These are phyloP conservation scores for Germaria angustata DNA, from an alignment of 2,888 invertebrate species.

Conservation along the genomic window DNA sequence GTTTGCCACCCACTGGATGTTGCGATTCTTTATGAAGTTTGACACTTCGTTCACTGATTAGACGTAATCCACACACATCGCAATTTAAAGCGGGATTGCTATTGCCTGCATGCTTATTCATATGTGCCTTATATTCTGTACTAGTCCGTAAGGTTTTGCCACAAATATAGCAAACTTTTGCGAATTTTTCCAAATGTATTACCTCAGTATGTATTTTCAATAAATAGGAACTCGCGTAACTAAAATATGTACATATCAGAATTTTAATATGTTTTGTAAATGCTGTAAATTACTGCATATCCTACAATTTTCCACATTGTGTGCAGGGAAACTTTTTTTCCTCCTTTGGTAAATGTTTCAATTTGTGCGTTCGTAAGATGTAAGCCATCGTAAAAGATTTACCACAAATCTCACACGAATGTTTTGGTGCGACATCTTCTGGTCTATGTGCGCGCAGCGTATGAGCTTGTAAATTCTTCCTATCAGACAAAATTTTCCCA, in stretches of 20 bases:
- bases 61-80: constrained; percentile 73
- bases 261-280: neutral
- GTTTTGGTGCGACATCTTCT: constrained; percentile 72
- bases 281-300: neutral
- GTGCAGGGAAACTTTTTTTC: constrained; percentile 73
- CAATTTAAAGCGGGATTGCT: constrained; percentile 73
- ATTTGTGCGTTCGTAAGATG: constrained; percentile 72
- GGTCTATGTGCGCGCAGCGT: constrained; percentile 75
- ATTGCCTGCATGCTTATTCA: constrained; percentile 75
- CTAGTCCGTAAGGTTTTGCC: constrained; percentile 76
- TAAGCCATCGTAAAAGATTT: constrained; percentile 74
- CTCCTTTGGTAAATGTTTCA: constrained; percentile 75
- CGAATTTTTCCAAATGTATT: constrained; percentile 75
- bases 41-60: constrained; percentile 74
- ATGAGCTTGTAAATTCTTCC: constrained; percentile 71
- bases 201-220: constrained; percentile 73
- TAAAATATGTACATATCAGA: constrained; percentile 60
- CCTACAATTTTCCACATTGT: constrained; percentile 75
- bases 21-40: constrained; percentile 75
- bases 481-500: constrained; percentile 71
- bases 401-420: constrained; percentile 74
- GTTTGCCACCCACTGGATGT: constrained; percentile 74
- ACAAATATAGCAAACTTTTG: constrained; percentile 77
- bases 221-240: constrained; percentile 74
- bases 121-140: constrained; percentile 75